These are phyloP conservation scores for Elgaria multicarinata DNA, from an alignment of 2,113 vertebrate genomes.

Conservation along the genomic window DNA sequence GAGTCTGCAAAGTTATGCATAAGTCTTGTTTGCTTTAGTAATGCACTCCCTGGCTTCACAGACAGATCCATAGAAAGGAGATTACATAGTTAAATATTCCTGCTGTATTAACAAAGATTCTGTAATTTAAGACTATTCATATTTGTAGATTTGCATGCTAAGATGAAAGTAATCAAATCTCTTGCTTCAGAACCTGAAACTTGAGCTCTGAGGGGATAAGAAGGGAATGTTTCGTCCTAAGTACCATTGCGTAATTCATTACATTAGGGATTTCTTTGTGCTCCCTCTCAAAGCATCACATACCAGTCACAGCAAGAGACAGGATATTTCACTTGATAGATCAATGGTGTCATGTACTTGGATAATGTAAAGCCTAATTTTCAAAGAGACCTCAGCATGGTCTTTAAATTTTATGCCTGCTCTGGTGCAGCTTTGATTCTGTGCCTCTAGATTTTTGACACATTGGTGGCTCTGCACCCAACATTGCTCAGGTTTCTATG, in stretches of 20 bases:
- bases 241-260: neutral
- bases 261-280: neutral
- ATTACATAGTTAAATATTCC: slow-evolving; percentile 9
- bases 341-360: neutral
- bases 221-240: slow-evolving; percentile 45
- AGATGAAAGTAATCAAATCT: slow-evolving; percentile 57
- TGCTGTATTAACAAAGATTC: slow-evolving; percentile 49
- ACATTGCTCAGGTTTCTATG: slow-evolving; percentile 40
- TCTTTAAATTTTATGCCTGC: slow-evolving; percentile 35
- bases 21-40: neutral
- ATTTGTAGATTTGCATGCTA: slow-evolving; percentile 56
- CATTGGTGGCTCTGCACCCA: slow-evolving; percentile 25
- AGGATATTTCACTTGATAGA: neutral
- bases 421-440: slow-evolving; percentile 40
- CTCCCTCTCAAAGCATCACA: neutral
- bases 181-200: slow-evolving; percentile 23
- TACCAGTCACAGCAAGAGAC: neutral
- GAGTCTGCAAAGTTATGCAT: neutral
- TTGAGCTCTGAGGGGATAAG: slow-evolving; percentile 21
- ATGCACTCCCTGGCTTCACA: neutral
- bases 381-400: slow-evolving; percentile 1
- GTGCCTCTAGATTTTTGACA: slow-evolving; percentile 9
- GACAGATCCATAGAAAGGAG: slow-evolving; percentile 10
- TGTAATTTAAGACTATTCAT: slow-evolving; percentile 49
- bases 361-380: slow-evolving; percentile 39